Evolutionary conservation across 2,888 invertebrate species (phyloP).

Genomic region (Anorthoa munda): DNA sequence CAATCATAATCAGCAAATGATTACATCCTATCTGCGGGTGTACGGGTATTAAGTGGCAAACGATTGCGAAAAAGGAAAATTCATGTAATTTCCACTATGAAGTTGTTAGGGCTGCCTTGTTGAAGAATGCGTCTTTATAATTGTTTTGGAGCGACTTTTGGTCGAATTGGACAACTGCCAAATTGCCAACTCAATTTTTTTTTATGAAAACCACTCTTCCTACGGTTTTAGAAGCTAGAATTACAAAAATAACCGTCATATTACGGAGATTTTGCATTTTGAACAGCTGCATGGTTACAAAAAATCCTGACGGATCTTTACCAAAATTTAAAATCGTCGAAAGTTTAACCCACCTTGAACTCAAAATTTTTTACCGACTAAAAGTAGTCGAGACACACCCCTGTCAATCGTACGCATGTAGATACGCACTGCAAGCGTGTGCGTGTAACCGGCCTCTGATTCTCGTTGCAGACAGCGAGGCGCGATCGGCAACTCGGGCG

Average conservation of each 20-base stretch:
- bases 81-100: conserved; percentile 72
- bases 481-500: conserved; percentile 67
- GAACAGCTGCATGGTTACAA: background rate
- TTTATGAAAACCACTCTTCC: background rate
- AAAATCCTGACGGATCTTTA: background rate
- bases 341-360: background rate
- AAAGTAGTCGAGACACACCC: conserved; percentile 38
- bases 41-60: conserved; percentile 63
- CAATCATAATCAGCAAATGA: conserved; percentile 63
- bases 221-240: background rate
- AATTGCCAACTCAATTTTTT: background rate
- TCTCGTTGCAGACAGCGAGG: conserved; percentile 76
- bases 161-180: background rate
- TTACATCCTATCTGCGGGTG: conserved; percentile 59
- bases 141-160: background rate
- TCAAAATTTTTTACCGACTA: background rate
- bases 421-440: conserved; percentile 46
- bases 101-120: conserved; percentile 55
- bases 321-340: background rate
- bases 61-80: conserved; percentile 77
- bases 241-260: background rate
- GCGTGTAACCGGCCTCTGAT: conserved; percentile 61
- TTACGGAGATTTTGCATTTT: background rate
- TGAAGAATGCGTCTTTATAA: background rate
- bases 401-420: conserved; percentile 52